Evolutionary conservation across 2,888 invertebrate genomes (phyloP).

Genomic region (Thalpophila matura): DNA sequence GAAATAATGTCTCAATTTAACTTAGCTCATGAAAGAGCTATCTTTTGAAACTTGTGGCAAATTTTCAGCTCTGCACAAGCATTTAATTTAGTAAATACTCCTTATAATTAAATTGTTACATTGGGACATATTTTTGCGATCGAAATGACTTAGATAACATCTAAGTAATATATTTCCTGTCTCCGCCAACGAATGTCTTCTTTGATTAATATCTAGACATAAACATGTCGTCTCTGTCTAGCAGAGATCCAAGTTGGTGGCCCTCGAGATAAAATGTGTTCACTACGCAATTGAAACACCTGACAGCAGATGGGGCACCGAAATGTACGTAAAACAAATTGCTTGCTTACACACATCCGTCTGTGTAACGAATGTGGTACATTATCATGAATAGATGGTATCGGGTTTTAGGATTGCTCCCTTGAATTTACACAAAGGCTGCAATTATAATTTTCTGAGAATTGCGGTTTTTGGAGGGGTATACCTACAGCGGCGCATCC

Average conservation of each 20-base stretch:
- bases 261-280: slow-evolving; percentile 52
- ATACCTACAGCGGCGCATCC: too few species aligned
- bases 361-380: slow-evolving; percentile 7
- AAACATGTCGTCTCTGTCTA: slow-evolving; percentile 65
- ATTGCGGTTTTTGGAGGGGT: not conserved
- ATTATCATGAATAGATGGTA: slow-evolving; percentile 21
- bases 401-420: not conserved
- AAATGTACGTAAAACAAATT: slow-evolving; percentile 42
- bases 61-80: slow-evolving; percentile 19
- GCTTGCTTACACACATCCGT: slow-evolving; percentile 12
- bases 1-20: slow-evolving; percentile 41
- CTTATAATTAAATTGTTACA: slow-evolving; percentile 22
- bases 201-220: slow-evolving; percentile 74
- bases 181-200: slow-evolving; percentile 29
- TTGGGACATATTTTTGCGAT: slow-evolving; percentile 19
- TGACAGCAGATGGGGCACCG: slow-evolving; percentile 51
- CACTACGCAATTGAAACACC: slow-evolving; percentile 57
- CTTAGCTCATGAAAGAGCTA: slow-evolving; percentile 26
- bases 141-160: slow-evolving; percentile 4
- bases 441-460: slow-evolving; percentile 3
- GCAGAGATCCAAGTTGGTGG: slow-evolving; percentile 40
- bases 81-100: slow-evolving; percentile 14
- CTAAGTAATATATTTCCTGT: slow-evolving; percentile 38
- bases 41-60: slow-evolving; percentile 20
- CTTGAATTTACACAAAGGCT: not conserved